Base-by-base conservation (phyloP, 2,113 vertebrate species). In the Nothocercus nigrocapillus region DNA sequence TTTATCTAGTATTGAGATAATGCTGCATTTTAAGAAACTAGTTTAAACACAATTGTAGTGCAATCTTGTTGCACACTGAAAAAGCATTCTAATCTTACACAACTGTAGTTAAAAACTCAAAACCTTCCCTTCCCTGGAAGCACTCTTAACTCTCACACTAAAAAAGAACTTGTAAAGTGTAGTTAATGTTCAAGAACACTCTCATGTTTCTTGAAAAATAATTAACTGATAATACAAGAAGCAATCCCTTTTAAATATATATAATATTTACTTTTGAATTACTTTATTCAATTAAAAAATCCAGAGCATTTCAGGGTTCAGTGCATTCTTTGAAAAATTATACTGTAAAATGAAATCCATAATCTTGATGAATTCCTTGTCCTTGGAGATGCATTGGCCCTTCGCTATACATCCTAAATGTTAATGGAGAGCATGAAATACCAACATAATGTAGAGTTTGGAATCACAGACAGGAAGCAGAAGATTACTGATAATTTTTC, bases 401-500 rank as follows among this genome's bases (percentile, higher is more conserved):
- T 17, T 17, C 72, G 13, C 44, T 42, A 62, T 5, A 40, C 4
- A 47, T 7, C 24, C 59, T 59, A 93, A 77, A 62, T 30, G n/a
- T 45, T 82, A 89, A 49, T 51, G 38, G 24, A 89, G 45, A 85
- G n/a, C 54, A 56, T 21, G 63, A 85, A 89, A 78, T 72, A 90
- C 28, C 79, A 88, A 88, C 51, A 22, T 61, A 54, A 85, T 24
- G 28, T 5, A 8, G 13, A 88, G 42, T 61, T 93, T 45, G 49
- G 77, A 83, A 72, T 53, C 88, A 81, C 68, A 83, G 61, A 78
- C 42, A 25, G 56, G n/a, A 92, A 86, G 28, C 24, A 83, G 19
- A 82, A 74, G 32, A 78, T 86, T 79, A 90, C 62, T 68, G 73
- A 79, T 88, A 96, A 94, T 20, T 20, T 22, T 84, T 84, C 62